phyloP scores from a whole-genome alignment of 2,888 invertebrate genomes.

The Euzetes globulus region DNA sequence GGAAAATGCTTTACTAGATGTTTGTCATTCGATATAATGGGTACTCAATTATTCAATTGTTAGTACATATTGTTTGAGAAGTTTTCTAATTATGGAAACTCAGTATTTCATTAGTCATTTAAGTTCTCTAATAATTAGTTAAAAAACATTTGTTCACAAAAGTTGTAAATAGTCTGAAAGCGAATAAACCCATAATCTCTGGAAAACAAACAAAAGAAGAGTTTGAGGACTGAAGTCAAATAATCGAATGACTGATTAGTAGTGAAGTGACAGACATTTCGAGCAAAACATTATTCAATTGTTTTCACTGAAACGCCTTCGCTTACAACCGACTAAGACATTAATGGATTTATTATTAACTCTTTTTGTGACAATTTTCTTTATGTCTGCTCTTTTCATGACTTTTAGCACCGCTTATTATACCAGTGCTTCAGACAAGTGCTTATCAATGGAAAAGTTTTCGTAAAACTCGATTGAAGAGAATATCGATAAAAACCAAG shows the following conservation, averaged over 20 bases:
- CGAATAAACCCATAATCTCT: conserved; percentile 1
- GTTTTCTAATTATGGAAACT: not conserved
- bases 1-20: no score
- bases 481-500: not conserved
- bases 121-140: not conserved
- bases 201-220: not conserved
- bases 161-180: not conserved
- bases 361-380: not conserved
- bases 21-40: no score
- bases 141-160: conserved; percentile 1
- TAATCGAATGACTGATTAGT: not conserved
- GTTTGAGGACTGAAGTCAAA: not conserved
- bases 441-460: no score
- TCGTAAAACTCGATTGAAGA: no score
- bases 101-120: not conserved
- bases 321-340: not conserved
- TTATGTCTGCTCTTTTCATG: no score
- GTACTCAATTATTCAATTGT: no score
- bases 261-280: not conserved
- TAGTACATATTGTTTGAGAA: not conserved
- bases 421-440: no score
- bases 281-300: not conserved
- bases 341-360: not conserved
- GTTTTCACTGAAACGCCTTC: not conserved
- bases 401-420: no score